phyloP scores from a whole-genome alignment of 2,888 invertebrate species.

The Malachius bipustulatus region DNA sequence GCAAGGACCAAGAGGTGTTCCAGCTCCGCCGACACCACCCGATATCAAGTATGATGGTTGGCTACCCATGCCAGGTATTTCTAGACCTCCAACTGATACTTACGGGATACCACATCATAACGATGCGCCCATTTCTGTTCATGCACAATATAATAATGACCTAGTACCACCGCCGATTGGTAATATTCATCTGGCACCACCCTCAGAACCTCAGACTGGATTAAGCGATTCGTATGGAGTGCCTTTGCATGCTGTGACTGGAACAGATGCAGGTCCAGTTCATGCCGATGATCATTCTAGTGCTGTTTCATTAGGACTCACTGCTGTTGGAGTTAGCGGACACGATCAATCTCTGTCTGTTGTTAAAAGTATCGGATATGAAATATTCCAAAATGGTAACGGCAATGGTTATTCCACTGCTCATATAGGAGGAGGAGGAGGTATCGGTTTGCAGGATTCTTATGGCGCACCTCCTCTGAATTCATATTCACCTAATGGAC shows the following conservation, averaged over 20 bases:
- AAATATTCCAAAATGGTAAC: conserved; percentile 27
- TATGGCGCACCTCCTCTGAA: conserved; percentile 31
- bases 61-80: conserved; percentile 67
- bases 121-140: too few species aligned
- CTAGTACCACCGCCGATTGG: conserved; percentile 28
- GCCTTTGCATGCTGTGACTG: conserved; percentile 38
- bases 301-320: conserved; percentile 13
- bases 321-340: conserved; percentile 17
- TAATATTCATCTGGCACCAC: conserved; percentile 14
- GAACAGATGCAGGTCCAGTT: conserved; percentile 32
- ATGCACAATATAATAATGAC: conserved; percentile 32
- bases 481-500: conserved; percentile 31
- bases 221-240: conserved; percentile 43
- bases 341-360: conserved; percentile 28
- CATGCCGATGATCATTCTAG: conserved; percentile 24
- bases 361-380: conserved; percentile 38
- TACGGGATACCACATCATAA: conserved; percentile 31
- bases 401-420: conserved; percentile 5
- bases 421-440: conserved; percentile 9
- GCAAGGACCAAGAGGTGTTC: conserved; percentile 53
- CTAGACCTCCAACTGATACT: conserved; percentile 28
- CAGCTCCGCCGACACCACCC: conserved; percentile 63
- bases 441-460: conserved; percentile 19
- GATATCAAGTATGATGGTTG: conserved; percentile 73
- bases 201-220: conserved; percentile 20